These are phyloP conservation scores for Amphiprion ocellaris DNA, from an alignment of 2,113 vertebrate species.

Conservation along the genomic window DNA sequence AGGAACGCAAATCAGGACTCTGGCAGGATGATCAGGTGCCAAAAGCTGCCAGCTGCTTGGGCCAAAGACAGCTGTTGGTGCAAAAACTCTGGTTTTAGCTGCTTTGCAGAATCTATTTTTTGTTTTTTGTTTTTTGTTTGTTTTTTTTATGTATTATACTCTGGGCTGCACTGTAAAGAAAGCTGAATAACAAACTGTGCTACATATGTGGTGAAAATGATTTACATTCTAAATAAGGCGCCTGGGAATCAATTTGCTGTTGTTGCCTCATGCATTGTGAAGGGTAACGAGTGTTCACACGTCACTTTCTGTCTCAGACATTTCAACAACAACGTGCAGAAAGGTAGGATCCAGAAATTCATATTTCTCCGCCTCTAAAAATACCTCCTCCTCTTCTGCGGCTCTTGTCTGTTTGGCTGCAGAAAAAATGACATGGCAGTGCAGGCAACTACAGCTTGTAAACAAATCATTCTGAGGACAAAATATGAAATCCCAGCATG, in stretches of 20 bases:
- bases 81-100: slow-evolving; percentile 27
- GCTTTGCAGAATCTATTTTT: slow-evolving; percentile 16
- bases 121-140: background rate
- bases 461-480: slow-evolving; percentile 16
- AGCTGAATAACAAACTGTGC: slow-evolving; percentile 31
- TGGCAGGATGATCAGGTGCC: slow-evolving; percentile 44
- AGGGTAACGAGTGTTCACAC: slow-evolving; percentile 26
- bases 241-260: slow-evolving; percentile 43
- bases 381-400: background rate
- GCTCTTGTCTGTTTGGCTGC: slow-evolving; percentile 1
- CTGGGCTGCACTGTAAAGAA: slow-evolving; percentile 18
- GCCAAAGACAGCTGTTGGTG: slow-evolving; percentile 37
- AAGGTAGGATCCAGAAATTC: background rate
- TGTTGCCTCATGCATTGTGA: slow-evolving; percentile 16
- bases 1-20: slow-evolving; percentile 44
- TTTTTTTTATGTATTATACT: slow-evolving; percentile 5
- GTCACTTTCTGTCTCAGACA: background rate
- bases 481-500: background rate
- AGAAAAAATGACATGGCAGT: slow-evolving; percentile 2
- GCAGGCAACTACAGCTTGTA: slow-evolving; percentile 1
- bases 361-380: slow-evolving; percentile 14
- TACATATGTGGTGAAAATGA: background rate
- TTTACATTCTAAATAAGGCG: slow-evolving; percentile 4
- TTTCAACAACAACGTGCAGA: slow-evolving; percentile 21
- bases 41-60: slow-evolving; percentile 53